Evolutionary conservation across 1,140 invertebrate species (phyloP), one percentile per base, ranked within the genome.

Genomic region (Drosophila elegans): DNA sequence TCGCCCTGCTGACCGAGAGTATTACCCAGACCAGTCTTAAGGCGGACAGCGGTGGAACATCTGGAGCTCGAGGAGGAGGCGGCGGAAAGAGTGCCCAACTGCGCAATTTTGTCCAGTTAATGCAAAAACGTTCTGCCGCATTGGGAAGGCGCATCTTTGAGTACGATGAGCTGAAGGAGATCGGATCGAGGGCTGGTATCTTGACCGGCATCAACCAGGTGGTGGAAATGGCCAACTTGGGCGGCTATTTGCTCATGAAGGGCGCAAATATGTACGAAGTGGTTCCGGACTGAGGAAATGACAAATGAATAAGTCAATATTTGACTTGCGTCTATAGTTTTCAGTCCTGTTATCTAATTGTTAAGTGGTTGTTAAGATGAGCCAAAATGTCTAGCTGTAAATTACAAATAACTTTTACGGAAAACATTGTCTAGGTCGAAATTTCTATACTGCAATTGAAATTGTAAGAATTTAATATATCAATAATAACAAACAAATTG

Each of bases 161-260:
- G 5, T 93, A 95, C 45, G 94, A 95, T 29, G 96, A 98, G 92
- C 71, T 94, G 6, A 93, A 93, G 66, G 93, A 94, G 74, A 95
- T 99, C 85, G 95, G 95, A 76, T 94, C 95, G 69, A 93, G 97
- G 3, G 95, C 95, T 4, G 92, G 94, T 44, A 93, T 95, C n/a
- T 93, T 93, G 9, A 95, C 95, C 12, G 93, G 97, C 57, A 77
- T 94, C 1, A 93, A 94, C 12, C 92, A 94, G 75, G 94, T 98
- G 48, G 94, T 98, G 41, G 94, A 95, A 48, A 95, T 95, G 51
- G 93, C 98, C 62, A 98, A 98, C 88, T 94, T 96, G 78, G 96
- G 97, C 92, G 97, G 97, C 32, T 96, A 96, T 93, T 93, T 99
- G 53, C 93, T 98, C 66, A 96, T 98, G 86, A 97, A 97, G 93